phyloP scores from a whole-genome alignment of 2,113 vertebrate species.

The Anseranas semipalmata region DNA sequence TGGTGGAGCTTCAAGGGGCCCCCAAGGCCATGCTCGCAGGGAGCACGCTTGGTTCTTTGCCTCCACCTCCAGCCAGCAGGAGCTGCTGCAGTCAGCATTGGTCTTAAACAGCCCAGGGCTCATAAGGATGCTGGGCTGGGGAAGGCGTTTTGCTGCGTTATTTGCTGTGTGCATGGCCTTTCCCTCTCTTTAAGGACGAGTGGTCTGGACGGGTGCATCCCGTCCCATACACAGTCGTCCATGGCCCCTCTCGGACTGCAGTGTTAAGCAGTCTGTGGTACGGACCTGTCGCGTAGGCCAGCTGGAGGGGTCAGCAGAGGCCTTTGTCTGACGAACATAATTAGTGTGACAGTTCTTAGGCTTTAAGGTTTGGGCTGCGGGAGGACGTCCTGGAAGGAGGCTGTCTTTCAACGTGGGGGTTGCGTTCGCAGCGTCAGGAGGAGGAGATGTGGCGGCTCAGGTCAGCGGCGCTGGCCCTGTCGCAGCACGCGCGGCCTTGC shows the following conservation, averaged over 20 bases:
- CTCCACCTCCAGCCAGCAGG: not conserved
- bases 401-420: not conserved
- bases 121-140: not conserved
- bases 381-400: not conserved
- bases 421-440: not conserved
- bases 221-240: not conserved
- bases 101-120: not conserved
- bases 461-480: accelerated
- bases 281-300: not conserved
- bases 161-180: not conserved
- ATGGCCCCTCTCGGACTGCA: not conserved
- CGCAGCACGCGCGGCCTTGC: not conserved
- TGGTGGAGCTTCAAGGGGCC: not conserved
- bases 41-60: not conserved
- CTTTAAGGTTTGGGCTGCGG: not conserved
- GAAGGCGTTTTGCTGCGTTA: not conserved
- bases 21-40: accelerated
- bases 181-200: not conserved
- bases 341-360: not conserved
- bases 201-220: not conserved
- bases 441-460: not conserved
- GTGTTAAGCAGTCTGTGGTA: accelerated
- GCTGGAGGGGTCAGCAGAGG: not conserved
- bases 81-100: not conserved
- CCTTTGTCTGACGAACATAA: not conserved